Percentiles rank a stretch among this genome's conserved stretches.
Evolutionary conservation across 2,113 vertebrate species (phyloP).

Genomic region (Athene noctua): DNA sequence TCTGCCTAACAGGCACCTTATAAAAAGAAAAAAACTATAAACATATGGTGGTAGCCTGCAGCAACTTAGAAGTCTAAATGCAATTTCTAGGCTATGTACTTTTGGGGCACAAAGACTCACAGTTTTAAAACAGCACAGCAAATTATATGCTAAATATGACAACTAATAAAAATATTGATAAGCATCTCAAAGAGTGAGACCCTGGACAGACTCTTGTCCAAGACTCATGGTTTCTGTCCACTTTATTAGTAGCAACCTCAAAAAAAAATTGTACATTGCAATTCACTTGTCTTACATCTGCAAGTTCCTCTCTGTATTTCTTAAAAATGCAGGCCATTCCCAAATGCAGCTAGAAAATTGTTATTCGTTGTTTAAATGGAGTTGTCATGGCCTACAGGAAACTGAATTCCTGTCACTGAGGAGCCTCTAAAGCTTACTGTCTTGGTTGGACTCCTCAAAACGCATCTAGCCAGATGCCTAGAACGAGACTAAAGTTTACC

Average conservation of each 20-base stretch:
- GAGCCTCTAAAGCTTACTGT: neutral
- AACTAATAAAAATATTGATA: neutral
- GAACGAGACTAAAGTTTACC: neutral
- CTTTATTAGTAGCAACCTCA: neutral
- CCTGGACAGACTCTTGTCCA: neutral
- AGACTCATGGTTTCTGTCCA: neutral
- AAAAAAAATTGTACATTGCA: neutral
- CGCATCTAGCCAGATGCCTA: neutral
- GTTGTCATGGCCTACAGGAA: neutral
- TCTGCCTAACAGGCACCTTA: conserved; percentile 5
- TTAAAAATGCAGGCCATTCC: neutral
- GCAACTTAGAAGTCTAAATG: conserved; percentile 42
- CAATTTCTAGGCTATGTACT: neutral
- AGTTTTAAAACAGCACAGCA: neutral
- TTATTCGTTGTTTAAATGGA: neutral
- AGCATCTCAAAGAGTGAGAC: neutral
- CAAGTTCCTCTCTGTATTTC: neutral
- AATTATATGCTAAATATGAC: neutral
- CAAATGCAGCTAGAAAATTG: neutral
- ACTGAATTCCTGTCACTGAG: neutral
- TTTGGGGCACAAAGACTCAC: neutral
- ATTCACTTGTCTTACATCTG: neutral
- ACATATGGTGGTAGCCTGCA: conserved; percentile 28
- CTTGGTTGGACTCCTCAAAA: neutral
- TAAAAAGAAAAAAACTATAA: neutral